These are phyloP conservation scores for Apus apus DNA, from an alignment of 2,113 vertebrate genomes.

Conservation along the genomic window DNA sequence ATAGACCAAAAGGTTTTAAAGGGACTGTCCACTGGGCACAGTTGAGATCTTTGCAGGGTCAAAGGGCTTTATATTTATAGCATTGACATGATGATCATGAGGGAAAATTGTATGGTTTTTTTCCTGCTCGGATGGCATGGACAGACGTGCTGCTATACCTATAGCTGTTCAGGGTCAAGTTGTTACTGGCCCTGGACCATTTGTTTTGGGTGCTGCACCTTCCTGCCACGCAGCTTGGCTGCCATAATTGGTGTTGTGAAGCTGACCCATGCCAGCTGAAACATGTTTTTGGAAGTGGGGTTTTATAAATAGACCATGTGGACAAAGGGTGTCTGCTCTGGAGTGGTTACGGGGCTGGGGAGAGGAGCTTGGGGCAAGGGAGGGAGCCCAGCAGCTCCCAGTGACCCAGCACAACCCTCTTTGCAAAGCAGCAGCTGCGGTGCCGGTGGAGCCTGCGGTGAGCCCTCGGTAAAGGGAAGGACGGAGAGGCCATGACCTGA, in stretches of 20 bases:
- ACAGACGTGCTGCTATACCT: neutral
- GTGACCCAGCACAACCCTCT: neutral
- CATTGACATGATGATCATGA: neutral
- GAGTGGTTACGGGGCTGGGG: neutral
- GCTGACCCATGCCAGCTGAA: neutral
- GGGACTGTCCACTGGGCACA: neutral
- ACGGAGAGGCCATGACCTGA: neutral
- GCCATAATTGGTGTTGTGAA: slow-evolving; percentile 1
- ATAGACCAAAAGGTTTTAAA: neutral
- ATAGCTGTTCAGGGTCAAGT: slow-evolving; percentile 4
- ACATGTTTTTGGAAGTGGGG: slow-evolving; percentile 10
- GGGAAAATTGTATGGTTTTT: neutral
- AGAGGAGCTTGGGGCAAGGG: neutral
- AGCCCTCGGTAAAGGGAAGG: neutral
- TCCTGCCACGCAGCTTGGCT: neutral
- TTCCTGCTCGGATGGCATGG: neutral
- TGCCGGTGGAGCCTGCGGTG: neutral
- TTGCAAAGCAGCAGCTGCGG: neutral
- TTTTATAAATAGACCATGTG: slow-evolving; percentile 35
- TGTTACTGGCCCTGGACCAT: slow-evolving; percentile 40
- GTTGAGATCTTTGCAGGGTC: neutral
- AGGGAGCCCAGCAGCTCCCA: neutral
- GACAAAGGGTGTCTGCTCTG: neutral
- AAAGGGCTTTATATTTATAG: slow-evolving; percentile 26
- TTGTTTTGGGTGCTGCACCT: neutral